A percentile compares a stretch with the other conserved stretches of the same genome.
These are phyloP conservation scores for Ellobius talpinus DNA, from an alignment of 2,113 vertebrate genomes.

Conservation along the genomic window DNA sequence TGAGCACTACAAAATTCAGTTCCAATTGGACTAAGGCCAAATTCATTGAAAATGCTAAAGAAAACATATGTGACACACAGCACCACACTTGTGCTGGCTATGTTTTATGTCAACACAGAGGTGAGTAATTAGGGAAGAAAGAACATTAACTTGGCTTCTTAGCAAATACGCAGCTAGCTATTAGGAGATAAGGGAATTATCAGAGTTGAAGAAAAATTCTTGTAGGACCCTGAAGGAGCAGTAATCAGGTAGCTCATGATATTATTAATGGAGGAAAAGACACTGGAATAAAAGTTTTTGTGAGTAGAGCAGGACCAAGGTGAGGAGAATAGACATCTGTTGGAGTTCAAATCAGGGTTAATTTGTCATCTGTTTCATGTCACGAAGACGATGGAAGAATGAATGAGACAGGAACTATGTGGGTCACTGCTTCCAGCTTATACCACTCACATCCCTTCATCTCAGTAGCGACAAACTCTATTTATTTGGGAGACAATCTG, in stretches of 20 bases:
- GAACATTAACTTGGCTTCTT: background rate
- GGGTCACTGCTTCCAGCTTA: slow-evolving; percentile 56
- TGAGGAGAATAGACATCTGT: slow-evolving; percentile 26
- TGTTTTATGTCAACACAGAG: background rate
- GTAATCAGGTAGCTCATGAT: background rate
- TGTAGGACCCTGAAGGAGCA: background rate
- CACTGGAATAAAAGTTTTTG: background rate
- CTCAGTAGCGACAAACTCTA: slow-evolving; percentile 8
- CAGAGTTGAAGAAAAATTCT: background rate
- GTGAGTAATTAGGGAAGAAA: background rate
- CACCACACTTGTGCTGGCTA: background rate
- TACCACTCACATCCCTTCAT: background rate
- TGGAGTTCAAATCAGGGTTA: slow-evolving; percentile 15
- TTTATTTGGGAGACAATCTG: slow-evolving; percentile 68
- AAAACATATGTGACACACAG: background rate
- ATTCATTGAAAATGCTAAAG: background rate
- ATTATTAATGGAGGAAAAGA: background rate
- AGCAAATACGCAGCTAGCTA: background rate
- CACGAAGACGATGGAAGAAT: background rate
- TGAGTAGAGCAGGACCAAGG: background rate
- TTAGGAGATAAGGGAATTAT: background rate
- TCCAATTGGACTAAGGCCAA: background rate
- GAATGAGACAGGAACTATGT: background rate
- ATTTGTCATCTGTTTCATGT: slow-evolving; percentile 69
- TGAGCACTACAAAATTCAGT: background rate